Base-by-base conservation (phyloP, 2,113 vertebrate genomes). In the Macrotus californicus region DNA sequence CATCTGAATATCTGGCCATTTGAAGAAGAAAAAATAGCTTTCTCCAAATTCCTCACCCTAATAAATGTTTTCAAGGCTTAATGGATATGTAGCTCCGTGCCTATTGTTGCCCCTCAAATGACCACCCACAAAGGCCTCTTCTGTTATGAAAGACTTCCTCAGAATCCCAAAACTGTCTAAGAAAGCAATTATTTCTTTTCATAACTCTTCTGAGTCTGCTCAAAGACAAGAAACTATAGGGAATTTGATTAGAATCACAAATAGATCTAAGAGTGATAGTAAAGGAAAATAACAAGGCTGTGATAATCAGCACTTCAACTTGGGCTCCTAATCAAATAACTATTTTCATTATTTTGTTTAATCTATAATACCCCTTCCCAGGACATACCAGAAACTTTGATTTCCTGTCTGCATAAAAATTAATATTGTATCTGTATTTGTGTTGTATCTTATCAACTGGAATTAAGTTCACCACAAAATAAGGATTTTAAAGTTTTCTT, bases 161-260 rank as follows among this genome's bases (percentile, higher is more conserved):
- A 0, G 97, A 96, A 98, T 97, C 95, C 95, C 97, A 97, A 98
- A 97, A 69, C 95, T 96, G 92, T 96, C 97, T 89, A 93, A 1
- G 97, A 96, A 98, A 98, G 97, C 94, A 98, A 96, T 98, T 96
- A 97, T 94, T 97, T 97, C 94, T 96, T 97, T 98, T 97, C 96
- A 97, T 95, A 94, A 96, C 96, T 97, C 97, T 97, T 97, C 93
- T 64, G 59, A 96, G 94, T 96, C 88, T 97, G 85, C 97, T 97
- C 96, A 96, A 97, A 98, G 97, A 95, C 97, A 96, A 97, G 96
- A 92, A 97, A 95, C 98, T 95, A 96, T 87, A 91, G 39, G 85
- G 93, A 92, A 96, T 96, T 98, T 97, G 96, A 98, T 98, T 96
- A 96, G 94, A 95, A 96, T 91, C 94, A 87, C 93, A 97, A 98